These are phyloP conservation scores for Manacus vitellinus DNA, from an alignment of 2,113 vertebrate species.

Conservation along the genomic window DNA sequence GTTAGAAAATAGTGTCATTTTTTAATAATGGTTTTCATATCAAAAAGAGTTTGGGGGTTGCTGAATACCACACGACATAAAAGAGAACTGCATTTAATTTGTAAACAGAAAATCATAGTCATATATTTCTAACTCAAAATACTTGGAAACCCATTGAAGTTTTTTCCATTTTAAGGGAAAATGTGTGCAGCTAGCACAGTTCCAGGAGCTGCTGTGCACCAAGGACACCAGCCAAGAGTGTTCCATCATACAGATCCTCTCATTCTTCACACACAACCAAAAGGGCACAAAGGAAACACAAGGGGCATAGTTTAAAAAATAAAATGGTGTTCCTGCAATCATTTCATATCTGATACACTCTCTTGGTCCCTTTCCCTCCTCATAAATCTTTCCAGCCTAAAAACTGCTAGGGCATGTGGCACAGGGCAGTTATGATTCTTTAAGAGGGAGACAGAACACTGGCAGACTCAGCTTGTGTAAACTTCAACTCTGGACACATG, in stretches of 20 bases:
- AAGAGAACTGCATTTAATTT: slow-evolving; percentile 12
- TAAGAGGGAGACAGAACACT: background rate
- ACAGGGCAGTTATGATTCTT: background rate
- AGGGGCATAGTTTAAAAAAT: background rate
- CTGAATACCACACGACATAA: background rate
- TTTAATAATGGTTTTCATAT: background rate
- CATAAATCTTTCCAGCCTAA: background rate
- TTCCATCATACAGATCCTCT: background rate
- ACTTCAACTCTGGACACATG: background rate
- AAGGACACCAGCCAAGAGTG: background rate
- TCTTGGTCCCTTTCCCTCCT: background rate
- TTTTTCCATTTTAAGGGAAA: background rate
- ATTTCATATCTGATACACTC: background rate
- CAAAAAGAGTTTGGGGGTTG: background rate
- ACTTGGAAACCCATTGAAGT: background rate
- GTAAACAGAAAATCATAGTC: background rate
- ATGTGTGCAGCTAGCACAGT: background rate
- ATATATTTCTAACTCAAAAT: background rate
- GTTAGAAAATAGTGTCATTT: background rate
- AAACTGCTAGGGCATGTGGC: background rate
- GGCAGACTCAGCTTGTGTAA: background rate
- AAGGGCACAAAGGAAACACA: background rate
- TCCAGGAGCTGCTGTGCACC: background rate
- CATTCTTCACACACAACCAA: background rate
- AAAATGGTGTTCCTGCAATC: background rate